A percentile compares a stretch with the other conserved stretches of the same genome.
Conservation (phyloP, 2,888 invertebrate genomes). For the Xylocampa areola region DNA sequence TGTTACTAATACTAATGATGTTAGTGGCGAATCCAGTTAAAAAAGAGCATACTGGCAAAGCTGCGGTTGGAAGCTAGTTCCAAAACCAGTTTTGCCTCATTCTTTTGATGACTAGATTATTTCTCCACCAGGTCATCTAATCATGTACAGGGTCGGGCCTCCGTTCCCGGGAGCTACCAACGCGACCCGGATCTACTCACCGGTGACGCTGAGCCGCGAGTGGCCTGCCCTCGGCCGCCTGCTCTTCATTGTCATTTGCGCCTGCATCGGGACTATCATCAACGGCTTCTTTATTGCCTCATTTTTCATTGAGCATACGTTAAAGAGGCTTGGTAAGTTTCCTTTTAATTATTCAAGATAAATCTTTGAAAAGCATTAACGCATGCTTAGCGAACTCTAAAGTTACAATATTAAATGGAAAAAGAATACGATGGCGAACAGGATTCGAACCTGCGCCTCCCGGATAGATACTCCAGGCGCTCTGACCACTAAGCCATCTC, state of each 20-base stretch:
- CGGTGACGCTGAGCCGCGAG: constrained; percentile 91
- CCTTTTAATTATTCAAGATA: background rate
- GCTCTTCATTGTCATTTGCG: constrained; percentile 76
- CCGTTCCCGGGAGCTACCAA: constrained; percentile 28
- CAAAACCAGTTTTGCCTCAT: background rate
- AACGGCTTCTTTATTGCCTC: constrained; percentile 73
- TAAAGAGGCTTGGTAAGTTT: constrained; percentile 66
- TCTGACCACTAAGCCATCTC: too few relatives aligned
- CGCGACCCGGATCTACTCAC: constrained; percentile 78
- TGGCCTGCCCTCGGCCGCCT: constrained; percentile 93
- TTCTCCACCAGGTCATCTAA: background rate
- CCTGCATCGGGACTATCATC: constrained; percentile 60
- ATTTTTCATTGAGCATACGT: constrained; percentile 66
- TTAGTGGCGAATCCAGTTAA: too few relatives aligned
- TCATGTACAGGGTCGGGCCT: constrained; percentile 2
- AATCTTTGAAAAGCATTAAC: too few relatives aligned
- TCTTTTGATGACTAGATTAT: background rate
- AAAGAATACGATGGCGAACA: too few relatives aligned
- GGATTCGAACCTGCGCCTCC: too few relatives aligned
- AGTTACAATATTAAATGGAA: too few relatives aligned
- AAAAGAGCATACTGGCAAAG: too few relatives aligned
- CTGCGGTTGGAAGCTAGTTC: too few relatives aligned
- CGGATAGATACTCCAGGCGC: too few relatives aligned
- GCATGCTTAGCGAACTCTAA: too few relatives aligned
- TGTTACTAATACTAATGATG: too few relatives aligned